Base-by-base conservation (phyloP, 2,797 vertebrate species). In the Ceyx erithaca region DNA sequence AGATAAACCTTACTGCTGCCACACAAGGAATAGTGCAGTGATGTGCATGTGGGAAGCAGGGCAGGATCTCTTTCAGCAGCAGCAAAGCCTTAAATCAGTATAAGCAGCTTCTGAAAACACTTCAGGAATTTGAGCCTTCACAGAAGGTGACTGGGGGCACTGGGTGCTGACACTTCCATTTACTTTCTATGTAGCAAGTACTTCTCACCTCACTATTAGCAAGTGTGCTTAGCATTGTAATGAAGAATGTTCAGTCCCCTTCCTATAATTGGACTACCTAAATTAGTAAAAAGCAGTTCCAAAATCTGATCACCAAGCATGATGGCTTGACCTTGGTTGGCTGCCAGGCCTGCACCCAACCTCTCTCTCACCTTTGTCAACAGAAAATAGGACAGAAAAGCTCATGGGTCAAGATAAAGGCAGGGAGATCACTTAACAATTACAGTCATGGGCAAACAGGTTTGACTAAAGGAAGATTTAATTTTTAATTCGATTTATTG, bases 71-170 rank as follows among this genome's bases (percentile, higher is more conserved):
- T 67, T 92, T 22, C 71, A n/a, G 66, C 54, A 78, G 26, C 68
- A 57, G 62, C 41, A 80, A 80, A 89, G 48, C 49, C 14, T 77
- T 84, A 57, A 66, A 89, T 82, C n/a, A 62, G 33, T 82, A 61
- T 54, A 68, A 91, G 79, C 45, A 54, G 76, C 49, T 92, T 89
- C 55, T 83, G 82, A 92, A 92, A 55, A 22, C 16, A n/a, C 31
- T 80, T 63, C 51, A 75, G 54, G 58, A 41, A 41, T 83, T 30
- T 25, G 66, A 85, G 26, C 62, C 72, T 87, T 80, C 75, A 25
- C 22, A 58, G 75, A 43, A 84, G 31, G n/a, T 79, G n/a, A 9
- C 35, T 13, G 3, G 23, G 28, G 41, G 41, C 62, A 51, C 52
- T 37, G 30, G 14, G 11, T 87, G 37, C n/a, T 78, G 19, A 46